A percentile compares a stretch with the other conserved stretches of the same genome.
phyloP scores from a whole-genome alignment of 2,888 invertebrate genomes.

The Paralinhomoeus sp. region DNA sequence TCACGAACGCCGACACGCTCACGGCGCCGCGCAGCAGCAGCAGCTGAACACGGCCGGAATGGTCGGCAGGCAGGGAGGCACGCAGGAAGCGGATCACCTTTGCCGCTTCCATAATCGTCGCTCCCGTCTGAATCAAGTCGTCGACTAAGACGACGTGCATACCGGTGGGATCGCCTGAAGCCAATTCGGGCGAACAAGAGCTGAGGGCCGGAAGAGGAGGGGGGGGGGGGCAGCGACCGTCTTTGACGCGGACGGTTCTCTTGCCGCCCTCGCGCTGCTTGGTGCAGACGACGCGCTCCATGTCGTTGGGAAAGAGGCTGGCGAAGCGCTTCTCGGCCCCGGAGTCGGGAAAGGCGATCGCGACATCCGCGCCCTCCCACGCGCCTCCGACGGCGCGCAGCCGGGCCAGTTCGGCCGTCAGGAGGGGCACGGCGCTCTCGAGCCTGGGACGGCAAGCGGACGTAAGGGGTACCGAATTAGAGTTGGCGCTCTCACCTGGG shows the following conservation, averaged over 20 bases:
- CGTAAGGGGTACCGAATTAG: too few species aligned
- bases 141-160: constrained; percentile 28
- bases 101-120: constrained; percentile 28
- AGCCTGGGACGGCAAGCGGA: too few species aligned
- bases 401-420: constrained; percentile 15
- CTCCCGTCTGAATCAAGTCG: constrained; percentile 29
- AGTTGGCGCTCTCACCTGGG: too few species aligned
- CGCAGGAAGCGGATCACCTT: constrained; percentile 14
- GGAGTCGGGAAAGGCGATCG: constrained; percentile 29
- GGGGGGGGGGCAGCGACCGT: constrained; percentile 24
- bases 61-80: too few species aligned
- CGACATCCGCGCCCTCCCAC: constrained; percentile 11
- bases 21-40: constrained; percentile 19
- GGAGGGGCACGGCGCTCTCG: constrained; percentile 26
- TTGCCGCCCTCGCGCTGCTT: constrained; percentile 25
- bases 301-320: constrained; percentile 17
- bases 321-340: constrained; percentile 28
- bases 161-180: constrained; percentile 23
- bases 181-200: background rate
- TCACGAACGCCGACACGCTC: constrained; percentile 26
- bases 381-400: constrained; percentile 8
- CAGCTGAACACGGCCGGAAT: constrained; percentile 6
- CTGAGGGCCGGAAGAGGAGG: too few species aligned
- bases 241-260: constrained; percentile 26
- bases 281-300: constrained; percentile 19